A percentile compares a stretch with the other conserved stretches of the same genome.
Evolutionary conservation across 1,140 invertebrate species (phyloP).

Genomic region (Bombus impatiens): DNA sequence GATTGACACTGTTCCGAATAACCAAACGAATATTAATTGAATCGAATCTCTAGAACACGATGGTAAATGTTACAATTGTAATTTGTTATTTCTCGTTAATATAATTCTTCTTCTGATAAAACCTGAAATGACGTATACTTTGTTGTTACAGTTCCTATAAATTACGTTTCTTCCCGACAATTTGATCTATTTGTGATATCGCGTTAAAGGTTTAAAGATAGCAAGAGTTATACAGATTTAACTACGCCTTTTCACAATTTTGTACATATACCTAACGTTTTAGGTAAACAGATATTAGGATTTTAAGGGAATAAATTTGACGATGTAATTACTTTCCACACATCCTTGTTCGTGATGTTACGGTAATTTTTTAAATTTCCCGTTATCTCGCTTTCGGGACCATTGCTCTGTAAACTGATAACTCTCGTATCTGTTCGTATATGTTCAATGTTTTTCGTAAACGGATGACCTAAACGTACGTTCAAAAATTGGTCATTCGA

Average conservation of each 20-base stretch:
- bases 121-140: too few relatives aligned
- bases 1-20: background rate
- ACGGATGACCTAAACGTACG: background rate
- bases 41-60: background rate
- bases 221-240: too few relatives aligned
- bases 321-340: background rate
- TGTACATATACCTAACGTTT: too few relatives aligned
- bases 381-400: background rate
- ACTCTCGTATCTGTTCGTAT: background rate
- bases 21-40: background rate
- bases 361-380: background rate
- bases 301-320: background rate
- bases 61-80: background rate
- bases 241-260: too few relatives aligned
- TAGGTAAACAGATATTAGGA: background rate
- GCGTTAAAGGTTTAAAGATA: too few relatives aligned
- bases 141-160: too few relatives aligned
- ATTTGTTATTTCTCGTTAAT: background rate
- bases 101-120: too few relatives aligned
- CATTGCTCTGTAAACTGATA: background rate
- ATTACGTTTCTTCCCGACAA: too few relatives aligned
- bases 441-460: background rate
- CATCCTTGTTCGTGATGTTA: background rate
- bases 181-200: too few relatives aligned
- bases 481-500: background rate